Conservation (phyloP, 2,888 invertebrate species). For the Orthosia gracilis region DNA sequence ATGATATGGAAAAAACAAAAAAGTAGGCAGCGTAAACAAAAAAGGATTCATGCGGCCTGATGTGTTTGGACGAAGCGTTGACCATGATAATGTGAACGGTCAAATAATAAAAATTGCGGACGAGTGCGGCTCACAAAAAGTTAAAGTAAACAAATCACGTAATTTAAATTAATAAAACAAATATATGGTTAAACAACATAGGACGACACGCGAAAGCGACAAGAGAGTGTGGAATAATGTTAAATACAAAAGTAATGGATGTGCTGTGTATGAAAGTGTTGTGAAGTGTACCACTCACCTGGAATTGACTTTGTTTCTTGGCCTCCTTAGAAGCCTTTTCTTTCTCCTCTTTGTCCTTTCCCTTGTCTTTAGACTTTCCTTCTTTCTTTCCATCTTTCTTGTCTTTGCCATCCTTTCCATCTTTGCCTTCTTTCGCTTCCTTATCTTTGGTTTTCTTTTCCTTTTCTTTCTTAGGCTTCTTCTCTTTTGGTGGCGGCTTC, state of each 20-base stretch:
- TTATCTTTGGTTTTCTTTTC: slow-evolving; percentile 92
- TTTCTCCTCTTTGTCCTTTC: slow-evolving; percentile 92
- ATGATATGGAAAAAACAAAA: slow-evolving; percentile 91
- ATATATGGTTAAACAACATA: slow-evolving; percentile 84
- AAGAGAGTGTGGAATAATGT: slow-evolving; percentile 68
- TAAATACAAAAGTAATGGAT: slow-evolving; percentile 85
- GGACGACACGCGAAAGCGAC: slow-evolving; percentile 85
- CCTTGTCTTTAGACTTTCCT: slow-evolving; percentile 89
- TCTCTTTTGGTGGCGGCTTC: slow-evolving; percentile 92
- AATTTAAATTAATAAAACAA: slow-evolving; percentile 75
- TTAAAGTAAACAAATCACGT: slow-evolving; percentile 75
- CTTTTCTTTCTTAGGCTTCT: slow-evolving; percentile 93
- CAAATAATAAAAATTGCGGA: slow-evolving; percentile 76
- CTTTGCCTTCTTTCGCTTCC: slow-evolving; percentile 89
- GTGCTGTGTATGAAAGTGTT: slow-evolving; percentile 81
- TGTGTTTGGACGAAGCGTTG: slow-evolving; percentile 82
- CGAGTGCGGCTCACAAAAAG: slow-evolving; percentile 75
- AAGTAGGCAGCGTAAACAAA: slow-evolving; percentile 91
- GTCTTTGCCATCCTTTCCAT: slow-evolving; percentile 89
- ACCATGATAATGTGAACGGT: slow-evolving; percentile 72
- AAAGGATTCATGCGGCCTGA: slow-evolving; percentile 88
- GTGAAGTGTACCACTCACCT: slow-evolving; percentile 86
- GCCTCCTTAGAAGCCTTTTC: slow-evolving; percentile 91
- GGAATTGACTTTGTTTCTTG: slow-evolving; percentile 93
- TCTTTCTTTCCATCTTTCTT: slow-evolving; percentile 92